phyloP scores from a whole-genome alignment of 2,888 invertebrate species.

The Hydrotaea diabolus region DNA sequence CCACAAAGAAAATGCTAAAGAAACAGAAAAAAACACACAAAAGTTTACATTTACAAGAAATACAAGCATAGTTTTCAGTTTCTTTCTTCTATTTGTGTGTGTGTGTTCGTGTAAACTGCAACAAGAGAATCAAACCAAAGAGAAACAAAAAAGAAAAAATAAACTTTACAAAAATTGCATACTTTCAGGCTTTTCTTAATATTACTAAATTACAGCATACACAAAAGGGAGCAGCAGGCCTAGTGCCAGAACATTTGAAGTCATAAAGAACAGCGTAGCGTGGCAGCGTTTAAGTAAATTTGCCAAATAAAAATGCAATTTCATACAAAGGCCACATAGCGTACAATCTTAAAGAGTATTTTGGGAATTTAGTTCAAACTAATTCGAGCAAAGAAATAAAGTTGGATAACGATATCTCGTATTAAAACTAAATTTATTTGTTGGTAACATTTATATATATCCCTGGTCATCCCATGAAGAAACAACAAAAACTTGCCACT shows the following conservation, averaged over 20 bases:
- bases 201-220: constrained; percentile 25
- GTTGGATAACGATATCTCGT: too few relatives aligned
- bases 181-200: constrained; percentile 22
- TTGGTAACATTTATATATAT: too few relatives aligned
- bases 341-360: too few relatives aligned
- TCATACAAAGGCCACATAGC: constrained; percentile 2
- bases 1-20: constrained; percentile 26
- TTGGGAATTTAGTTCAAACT: too few relatives aligned
- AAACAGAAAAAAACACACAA: not conserved
- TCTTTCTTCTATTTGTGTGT: not conserved
- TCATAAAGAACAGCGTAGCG: not conserved
- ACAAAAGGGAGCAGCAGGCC: not conserved
- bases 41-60: constrained; percentile 14
- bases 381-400: too few relatives aligned
- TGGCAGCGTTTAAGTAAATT: constrained; percentile 21
- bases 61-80: not conserved
- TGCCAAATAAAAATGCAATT: constrained; percentile 23
- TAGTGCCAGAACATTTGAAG: not conserved
- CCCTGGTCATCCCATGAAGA: too few relatives aligned
- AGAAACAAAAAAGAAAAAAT: not conserved
- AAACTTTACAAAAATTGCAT: constrained; percentile 23
- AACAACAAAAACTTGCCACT: too few relatives aligned
- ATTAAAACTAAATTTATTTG: too few relatives aligned
- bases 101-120: too few relatives aligned
- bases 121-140: not conserved